Conservation (phyloP, 2,113 vertebrate genomes). For the Diadophis punctatus region DNA sequence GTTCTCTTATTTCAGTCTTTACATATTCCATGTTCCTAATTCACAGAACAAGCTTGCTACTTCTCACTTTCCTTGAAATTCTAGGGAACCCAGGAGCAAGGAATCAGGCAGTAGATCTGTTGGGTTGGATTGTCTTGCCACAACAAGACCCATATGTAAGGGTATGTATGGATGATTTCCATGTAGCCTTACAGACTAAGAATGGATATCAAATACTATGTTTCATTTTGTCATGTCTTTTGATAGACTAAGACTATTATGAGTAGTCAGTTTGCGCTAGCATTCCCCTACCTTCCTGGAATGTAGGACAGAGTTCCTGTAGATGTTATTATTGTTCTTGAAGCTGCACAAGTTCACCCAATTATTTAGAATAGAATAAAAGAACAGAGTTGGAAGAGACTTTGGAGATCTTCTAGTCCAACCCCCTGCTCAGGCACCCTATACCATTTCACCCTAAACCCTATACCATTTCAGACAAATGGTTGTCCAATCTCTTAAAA, state of each 20-base stretch:
- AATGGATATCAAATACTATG: background rate
- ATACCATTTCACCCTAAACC: too few relatives aligned
- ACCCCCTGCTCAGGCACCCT: too few relatives aligned
- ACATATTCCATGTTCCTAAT: background rate
- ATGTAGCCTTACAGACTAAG: background rate
- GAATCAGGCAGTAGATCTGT: background rate
- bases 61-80: background rate
- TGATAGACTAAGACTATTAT: background rate
- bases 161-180: background rate
- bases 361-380: too few relatives aligned
- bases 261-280: background rate
- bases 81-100: background rate
- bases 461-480: too few relatives aligned
- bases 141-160: background rate
- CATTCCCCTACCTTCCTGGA: background rate
- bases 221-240: background rate
- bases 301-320: background rate
- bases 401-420: too few relatives aligned
- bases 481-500: too few relatives aligned
- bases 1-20: background rate
- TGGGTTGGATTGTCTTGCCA: background rate
- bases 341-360: background rate
- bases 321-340: background rate
- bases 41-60: background rate
- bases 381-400: too few relatives aligned